These are phyloP conservation scores for Drosophila pseudotakahashii DNA, from an alignment of 2,888 invertebrate species.

Conservation along the genomic window DNA sequence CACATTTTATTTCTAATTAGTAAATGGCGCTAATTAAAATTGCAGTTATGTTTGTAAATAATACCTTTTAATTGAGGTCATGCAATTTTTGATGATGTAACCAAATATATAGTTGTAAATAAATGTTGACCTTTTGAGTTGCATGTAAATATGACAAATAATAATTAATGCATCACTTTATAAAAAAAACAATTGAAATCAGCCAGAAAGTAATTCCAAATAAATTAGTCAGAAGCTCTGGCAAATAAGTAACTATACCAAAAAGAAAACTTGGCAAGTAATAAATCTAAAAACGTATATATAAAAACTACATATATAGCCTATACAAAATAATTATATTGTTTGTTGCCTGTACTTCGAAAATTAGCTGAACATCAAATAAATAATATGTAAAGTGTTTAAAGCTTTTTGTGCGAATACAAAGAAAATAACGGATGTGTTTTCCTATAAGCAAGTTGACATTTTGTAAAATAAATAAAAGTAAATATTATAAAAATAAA, in stretches of 20 bases:
- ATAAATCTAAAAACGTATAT: constrained; percentile 35
- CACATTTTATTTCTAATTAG: constrained; percentile 28
- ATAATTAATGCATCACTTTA: constrained; percentile 41
- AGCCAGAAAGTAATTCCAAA: constrained; percentile 28
- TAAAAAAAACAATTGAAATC: constrained; percentile 23
- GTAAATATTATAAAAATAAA: not conserved
- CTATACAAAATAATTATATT: constrained; percentile 56
- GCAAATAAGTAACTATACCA: constrained; percentile 22
- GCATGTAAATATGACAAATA: constrained; percentile 60
- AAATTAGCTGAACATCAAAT: constrained; percentile 54
- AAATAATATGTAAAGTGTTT: constrained; percentile 21
- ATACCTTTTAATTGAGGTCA: constrained; percentile 8
- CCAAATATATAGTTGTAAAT: constrained; percentile 56
- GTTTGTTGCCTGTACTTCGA: constrained; percentile 71
- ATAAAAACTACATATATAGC: constrained; percentile 19
- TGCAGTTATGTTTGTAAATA: constrained; percentile 38
- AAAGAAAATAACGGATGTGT: constrained; percentile 38
- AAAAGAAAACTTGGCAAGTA: constrained; percentile 32
- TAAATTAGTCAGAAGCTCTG: constrained; percentile 16
- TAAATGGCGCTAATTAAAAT: constrained; percentile 40
- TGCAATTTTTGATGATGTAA: constrained; percentile 2
- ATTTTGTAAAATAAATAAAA: constrained; percentile 29
- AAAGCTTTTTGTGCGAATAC: constrained; percentile 37
- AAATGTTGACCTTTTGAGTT: constrained; percentile 45
- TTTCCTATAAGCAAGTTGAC: constrained; percentile 48